Base-by-base conservation (phyloP, 2,888 invertebrate genomes). In the Schizaphis graminum region DNA sequence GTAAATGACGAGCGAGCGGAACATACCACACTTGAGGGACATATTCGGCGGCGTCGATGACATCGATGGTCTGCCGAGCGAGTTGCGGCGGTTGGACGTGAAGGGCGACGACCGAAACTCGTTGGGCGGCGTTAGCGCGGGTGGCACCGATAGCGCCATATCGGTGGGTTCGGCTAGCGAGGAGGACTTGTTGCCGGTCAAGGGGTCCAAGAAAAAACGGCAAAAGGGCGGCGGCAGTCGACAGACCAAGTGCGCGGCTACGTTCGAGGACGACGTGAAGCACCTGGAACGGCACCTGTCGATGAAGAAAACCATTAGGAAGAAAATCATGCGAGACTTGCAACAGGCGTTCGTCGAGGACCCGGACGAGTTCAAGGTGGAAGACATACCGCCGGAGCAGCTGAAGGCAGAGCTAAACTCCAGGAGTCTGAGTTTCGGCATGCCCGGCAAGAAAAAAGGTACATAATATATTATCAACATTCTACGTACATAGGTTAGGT, bases 231-330 rank as follows among this genome's bases (percentile, higher is more conserved):
- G 92, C 41, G 87, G 96, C 4, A 97, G 97, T 95, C 61, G 92
- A 41, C 92, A 49, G 61, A 97, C 97, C 95, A 97, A 97, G 95
- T 97, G 97, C 96, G 97, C 97, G 95, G 96, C 97, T 5, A 96
- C 97, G 95, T 96, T 97, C 28, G 97, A 97, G 95, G 97, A 97
- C 91, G 97, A 97, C 95, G 97, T 97, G 87, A 97, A 97, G 95
- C 98, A 98, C 44, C 96, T 98, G 86, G 98, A 98, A 95, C 96
- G 98, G 95, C 98, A 98, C 96, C 96, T 98, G 95, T 98, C 98
- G 95, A 98, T 98, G 98, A 98, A 98, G 96, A 98, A 98, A 96
- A 98, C 98, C 41, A 98, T 98, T 95, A 96, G 98, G 95, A 98
- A 98, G 96, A 98, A 98, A 96, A 98, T 98, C 95, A 98, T 98